These are phyloP conservation scores for Tichodroma muraria DNA, from an alignment of 2,113 vertebrate genomes.

Conservation along the genomic window DNA sequence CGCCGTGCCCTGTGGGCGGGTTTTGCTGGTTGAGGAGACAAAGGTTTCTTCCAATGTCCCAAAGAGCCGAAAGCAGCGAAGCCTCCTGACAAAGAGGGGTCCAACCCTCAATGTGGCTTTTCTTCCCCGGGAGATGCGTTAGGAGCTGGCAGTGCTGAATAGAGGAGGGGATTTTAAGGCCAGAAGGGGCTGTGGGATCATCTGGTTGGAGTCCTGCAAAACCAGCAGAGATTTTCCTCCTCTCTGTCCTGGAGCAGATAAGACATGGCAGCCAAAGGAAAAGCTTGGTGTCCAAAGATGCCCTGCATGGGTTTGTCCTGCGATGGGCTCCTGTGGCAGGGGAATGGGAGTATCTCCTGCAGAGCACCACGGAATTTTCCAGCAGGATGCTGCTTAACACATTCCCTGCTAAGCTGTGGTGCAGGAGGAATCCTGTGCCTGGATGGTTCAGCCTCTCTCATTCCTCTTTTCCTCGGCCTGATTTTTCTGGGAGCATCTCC, in stretches of 20 bases:
- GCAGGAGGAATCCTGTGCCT: background rate
- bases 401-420: background rate
- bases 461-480: background rate
- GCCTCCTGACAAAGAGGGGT: background rate
- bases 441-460: too few relatives aligned
- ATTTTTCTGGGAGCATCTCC: background rate
- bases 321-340: background rate
- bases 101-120: background rate
- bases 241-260: background rate
- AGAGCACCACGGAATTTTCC: background rate
- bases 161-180: background rate
- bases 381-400: background rate
- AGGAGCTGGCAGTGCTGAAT: constrained; percentile 14
- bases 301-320: background rate
- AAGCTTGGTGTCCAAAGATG: background rate
- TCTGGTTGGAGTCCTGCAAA: background rate
- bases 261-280: background rate
- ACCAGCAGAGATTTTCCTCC: background rate
- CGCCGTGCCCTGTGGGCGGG: rapidly evolving
- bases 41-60: rapidly evolving
- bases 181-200: constrained; percentile 8
- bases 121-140: background rate
- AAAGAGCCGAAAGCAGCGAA: background rate
- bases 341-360: background rate
- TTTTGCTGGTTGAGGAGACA: background rate